Base-by-base conservation (phyloP, 1,140 invertebrate genomes). In the Orchestia grillus region DNA sequence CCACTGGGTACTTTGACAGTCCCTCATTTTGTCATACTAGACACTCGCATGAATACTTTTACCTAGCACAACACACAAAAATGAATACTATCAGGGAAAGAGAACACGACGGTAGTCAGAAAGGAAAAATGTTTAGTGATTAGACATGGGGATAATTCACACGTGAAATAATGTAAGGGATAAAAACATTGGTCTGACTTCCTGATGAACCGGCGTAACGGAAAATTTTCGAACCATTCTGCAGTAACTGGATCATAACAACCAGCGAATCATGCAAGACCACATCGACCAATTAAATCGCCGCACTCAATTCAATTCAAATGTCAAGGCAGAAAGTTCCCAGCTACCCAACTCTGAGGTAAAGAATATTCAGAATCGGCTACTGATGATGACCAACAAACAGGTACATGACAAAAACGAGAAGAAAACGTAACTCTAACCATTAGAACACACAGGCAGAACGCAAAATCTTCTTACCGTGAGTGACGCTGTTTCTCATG, bases 401-500 rank as follows among this genome's bases (percentile, higher is more conserved):
- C 62, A 36, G 62, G 28, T 28, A 53, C 47, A 23, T 77, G 11
- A 36, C 62, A 77, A 77, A 53, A 77, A 77, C 62, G 11, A 77
- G 28, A 77, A 77, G 62, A 42, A 90, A 90, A 90, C 4, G 15
- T 90, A 44, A 90, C 88, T 11, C 42, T 41, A 90, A 28, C 88
- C n/a, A 16, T 42, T 1, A 90, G 11, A 41, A 94, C 40, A 94
- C 92, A 94, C 44, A 94, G 43, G 44, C 4, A 94, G 41, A 94
- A 94, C 3, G 40, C 8, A 15, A 45, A 45, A 28, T 45, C 40
- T 44, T 42, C 92, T 94, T 94, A 94, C 92, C 92, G 44, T 94
- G 92, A 40, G 88, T 42, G 43, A 44, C 92, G 92, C 44, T 94
- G 92, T 94, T 94, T 94, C 92, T 44, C 19, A 45, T 94, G 44